A percentile compares a stretch with the other conserved stretches of the same genome.
Conservation (phyloP, 1,140 invertebrate species). For the Halictus rubicundus region DNA sequence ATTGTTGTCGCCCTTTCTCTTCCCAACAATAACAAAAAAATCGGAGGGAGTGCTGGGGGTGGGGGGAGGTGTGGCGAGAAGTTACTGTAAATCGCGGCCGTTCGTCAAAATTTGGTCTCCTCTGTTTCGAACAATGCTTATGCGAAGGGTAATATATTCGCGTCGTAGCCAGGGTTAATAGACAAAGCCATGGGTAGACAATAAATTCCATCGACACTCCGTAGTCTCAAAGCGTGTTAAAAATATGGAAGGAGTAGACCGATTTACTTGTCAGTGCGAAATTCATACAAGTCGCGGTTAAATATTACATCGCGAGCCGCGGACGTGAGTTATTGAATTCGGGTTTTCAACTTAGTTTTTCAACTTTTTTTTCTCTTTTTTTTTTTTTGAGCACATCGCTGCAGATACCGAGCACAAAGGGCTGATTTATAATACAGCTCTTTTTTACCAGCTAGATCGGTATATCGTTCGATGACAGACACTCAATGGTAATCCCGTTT, state of each 20-base stretch:
- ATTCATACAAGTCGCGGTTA: conserved; percentile 35
- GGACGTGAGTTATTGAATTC: conserved; percentile 33
- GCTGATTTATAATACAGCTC: conserved; percentile 34
- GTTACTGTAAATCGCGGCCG: conserved; percentile 24
- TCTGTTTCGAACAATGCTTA: neutral
- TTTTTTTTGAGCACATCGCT: neutral
- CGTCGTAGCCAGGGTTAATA: conserved; percentile 28
- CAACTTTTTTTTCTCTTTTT: neutral
- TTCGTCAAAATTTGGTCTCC: conserved; percentile 42
- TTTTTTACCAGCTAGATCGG: neutral
- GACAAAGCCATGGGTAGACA: conserved; percentile 28
- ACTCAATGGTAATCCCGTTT: conserved; percentile 25
- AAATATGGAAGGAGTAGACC: conserved; percentile 42
- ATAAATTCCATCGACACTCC: conserved; percentile 12
- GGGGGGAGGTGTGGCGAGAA: neutral
- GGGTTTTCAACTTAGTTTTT: conserved; percentile 35
- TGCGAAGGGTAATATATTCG: conserved; percentile 1
- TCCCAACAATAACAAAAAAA: neutral
- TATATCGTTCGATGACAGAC: neutral
- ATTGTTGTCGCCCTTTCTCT: neutral
- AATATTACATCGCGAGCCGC: conserved; percentile 16
- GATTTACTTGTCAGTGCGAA: conserved; percentile 23
- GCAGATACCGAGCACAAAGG: conserved; percentile 4
- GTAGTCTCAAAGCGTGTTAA: conserved; percentile 22
- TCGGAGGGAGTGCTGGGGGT: neutral